phyloP scores from a whole-genome alignment of 2,113 vertebrate species.

The Mesembrinibis cayennensis region DNA sequence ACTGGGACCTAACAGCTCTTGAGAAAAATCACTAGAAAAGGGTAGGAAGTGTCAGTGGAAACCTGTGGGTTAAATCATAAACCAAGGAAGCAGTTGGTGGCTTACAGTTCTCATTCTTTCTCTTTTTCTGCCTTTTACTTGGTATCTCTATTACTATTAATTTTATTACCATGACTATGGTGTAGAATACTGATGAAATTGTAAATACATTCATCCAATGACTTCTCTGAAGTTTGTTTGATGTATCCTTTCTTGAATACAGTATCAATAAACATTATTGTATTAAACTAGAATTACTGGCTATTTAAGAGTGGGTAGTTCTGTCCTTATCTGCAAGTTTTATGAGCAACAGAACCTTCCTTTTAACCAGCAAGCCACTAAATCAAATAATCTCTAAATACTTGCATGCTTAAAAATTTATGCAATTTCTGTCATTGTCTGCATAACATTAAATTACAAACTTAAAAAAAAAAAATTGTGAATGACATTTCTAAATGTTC shows the following conservation, averaged over 20 bases:
- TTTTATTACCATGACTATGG: background rate
- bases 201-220: background rate
- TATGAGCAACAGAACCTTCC: background rate
- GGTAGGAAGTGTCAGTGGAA: background rate
- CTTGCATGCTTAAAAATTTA: background rate
- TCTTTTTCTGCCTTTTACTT: background rate
- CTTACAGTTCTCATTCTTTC: background rate
- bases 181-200: background rate
- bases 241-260: background rate
- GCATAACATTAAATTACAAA: background rate
- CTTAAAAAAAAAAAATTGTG: background rate
- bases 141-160: background rate
- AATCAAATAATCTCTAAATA: background rate
- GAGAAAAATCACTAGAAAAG: background rate
- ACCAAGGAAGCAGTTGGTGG: background rate
- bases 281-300: background rate
- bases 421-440: background rate
- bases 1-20: background rate
- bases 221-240: background rate
- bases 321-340: background rate
- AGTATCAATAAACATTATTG: rapidly evolving
- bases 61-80: background rate
- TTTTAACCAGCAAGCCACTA: background rate
- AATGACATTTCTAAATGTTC: background rate
- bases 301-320: background rate